Conservation (phyloP, 2,113 vertebrate species). For the Pelecanoides urinatrix region DNA sequence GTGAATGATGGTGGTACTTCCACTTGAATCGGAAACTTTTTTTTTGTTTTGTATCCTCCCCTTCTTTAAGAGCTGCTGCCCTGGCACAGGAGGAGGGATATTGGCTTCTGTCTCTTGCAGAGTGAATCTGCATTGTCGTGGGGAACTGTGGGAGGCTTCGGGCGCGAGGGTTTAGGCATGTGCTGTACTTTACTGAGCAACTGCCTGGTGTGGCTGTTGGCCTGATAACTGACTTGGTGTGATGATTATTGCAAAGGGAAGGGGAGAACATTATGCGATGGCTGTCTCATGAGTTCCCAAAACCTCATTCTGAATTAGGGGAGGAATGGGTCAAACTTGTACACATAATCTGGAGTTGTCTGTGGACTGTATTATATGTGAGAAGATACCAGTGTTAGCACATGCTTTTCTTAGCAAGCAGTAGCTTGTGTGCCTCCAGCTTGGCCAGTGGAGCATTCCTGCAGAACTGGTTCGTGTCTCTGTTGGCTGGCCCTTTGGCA, state of each 20-base stretch:
- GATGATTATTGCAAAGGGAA: not conserved
- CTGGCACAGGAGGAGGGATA: constrained; percentile 5
- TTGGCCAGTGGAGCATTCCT: not conserved
- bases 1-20: constrained; percentile 33
- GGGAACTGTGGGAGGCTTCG: not conserved
- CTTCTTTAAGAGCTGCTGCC: constrained; percentile 23
- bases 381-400: not conserved
- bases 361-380: not conserved
- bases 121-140: not conserved
- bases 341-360: not conserved
- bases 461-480: not conserved
- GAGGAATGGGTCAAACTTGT: not conserved
- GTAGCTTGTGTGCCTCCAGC: constrained; percentile 12
- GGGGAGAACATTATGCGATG: fast-evolving
- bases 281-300: not conserved
- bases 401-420: not conserved
- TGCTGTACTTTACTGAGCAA: not conserved
- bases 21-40: constrained; percentile 29
- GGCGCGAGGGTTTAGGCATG: not conserved
- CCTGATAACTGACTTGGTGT: not conserved
- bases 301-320: not conserved
- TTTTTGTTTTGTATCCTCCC: not conserved
- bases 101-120: not conserved
- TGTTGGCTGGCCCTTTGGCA: not conserved
- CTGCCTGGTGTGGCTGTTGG: not conserved